Base-by-base conservation (phyloP, 2,113 vertebrate species). In the Todiramphus saurophagus region DNA sequence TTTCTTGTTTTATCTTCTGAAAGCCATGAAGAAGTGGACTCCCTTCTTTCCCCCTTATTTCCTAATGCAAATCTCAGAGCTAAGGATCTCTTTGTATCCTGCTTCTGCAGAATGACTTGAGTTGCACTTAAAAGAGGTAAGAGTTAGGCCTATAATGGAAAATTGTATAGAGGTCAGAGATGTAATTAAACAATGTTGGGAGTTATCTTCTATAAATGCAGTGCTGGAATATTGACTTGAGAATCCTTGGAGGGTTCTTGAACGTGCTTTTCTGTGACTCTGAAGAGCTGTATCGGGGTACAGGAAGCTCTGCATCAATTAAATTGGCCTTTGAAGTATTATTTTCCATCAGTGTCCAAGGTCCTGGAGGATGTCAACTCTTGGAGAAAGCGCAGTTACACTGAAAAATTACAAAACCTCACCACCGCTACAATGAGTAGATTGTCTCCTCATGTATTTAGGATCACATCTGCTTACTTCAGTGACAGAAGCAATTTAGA, bases 111-210 rank as follows among this genome's bases (percentile, higher is more conserved):
- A 93, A 87, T 56, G 79, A 92, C 63, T 60, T 35, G 68, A 90
- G 39, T 84, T 72, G 66, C 66, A 72, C 76, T 93, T 94, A 30
- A 87, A 95, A 93, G 86, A 73, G 19, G 48, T 83, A 86, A 82
- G 80, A 93, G 93, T 27, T 62, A 87, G 28, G 41, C 53, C 77
- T 91, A 2, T 94, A 84, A 96, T 91, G 83, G 83, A 79, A 86
- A 87, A 89, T 37, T 48, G 63, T 75, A 60, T 48, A 87, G 90
- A 92, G 94, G 92, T 94, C 90, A 94, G 83, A 83, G 73, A 88
- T 81, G 92, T 94, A 93, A 96, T 92, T 96, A 95, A 93, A 72
- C 90, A 75, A 68, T 17, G 43, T 72, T 89, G 86, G 83, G 74
- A 96, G 58, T 93, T 92, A 83, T 89, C 83, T 67, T 82, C 86